A percentile compares a stretch with the other conserved stretches of the same genome.
phyloP scores from a whole-genome alignment of 2,888 invertebrate species.

The Stenodera caucasica region DNA sequence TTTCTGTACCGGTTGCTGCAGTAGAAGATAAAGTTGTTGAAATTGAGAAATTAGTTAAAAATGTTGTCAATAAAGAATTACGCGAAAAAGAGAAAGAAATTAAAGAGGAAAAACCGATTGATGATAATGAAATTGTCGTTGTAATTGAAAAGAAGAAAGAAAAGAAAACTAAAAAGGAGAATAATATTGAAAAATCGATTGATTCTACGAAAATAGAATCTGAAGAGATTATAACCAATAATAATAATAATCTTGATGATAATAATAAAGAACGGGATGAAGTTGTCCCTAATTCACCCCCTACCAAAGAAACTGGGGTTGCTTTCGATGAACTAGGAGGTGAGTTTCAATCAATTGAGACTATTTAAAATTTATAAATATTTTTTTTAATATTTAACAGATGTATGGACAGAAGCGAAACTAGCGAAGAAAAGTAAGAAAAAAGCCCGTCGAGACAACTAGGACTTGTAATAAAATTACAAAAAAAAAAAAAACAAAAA shows the following conservation, averaged over 20 bases:
- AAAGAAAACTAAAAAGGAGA: constrained; percentile 53
- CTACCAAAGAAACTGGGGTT: constrained; percentile 43
- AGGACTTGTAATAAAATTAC: constrained; percentile 30
- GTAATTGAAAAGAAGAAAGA: constrained; percentile 42
- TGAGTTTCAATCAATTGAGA: constrained; percentile 40
- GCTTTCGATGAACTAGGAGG: constrained; percentile 66
- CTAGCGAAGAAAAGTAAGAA: constrained; percentile 74
- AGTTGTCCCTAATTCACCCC: constrained; percentile 16
- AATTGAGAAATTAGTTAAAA: constrained; percentile 58
- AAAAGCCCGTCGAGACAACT: constrained; percentile 75
- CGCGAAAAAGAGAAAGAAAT: constrained; percentile 49
- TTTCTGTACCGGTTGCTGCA: neutral
- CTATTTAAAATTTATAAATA: neutral
- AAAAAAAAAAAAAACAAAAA: constrained; percentile 9
- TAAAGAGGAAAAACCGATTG: constrained; percentile 32
- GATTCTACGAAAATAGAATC: neutral
- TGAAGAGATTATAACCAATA: constrained; percentile 21
- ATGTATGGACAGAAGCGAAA: constrained; percentile 77
- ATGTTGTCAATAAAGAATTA: constrained; percentile 58
- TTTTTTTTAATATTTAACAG: constrained; percentile 50
- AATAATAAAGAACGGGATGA: constrained; percentile 8
- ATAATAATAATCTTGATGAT: constrained; percentile 17
- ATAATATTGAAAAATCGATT: constrained; percentile 28
- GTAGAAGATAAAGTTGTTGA: constrained; percentile 52
- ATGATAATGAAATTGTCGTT: constrained; percentile 43